Evolutionary conservation across 2,113 vertebrate species (phyloP).

Genomic region (Carassius auratus): DNA sequence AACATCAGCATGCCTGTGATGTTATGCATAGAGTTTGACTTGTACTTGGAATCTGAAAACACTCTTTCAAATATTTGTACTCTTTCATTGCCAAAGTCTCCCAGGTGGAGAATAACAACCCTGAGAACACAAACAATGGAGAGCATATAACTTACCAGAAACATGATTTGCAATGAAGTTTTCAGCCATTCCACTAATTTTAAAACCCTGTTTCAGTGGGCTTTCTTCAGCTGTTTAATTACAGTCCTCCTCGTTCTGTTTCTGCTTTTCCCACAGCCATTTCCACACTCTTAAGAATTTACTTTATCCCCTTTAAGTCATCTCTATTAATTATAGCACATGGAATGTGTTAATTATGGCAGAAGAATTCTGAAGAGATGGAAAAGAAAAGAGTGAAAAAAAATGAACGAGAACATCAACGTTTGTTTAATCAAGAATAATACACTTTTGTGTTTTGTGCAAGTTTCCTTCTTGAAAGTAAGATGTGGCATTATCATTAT

Average conservation of each 20-base stretch:
- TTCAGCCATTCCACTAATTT: conserved; percentile 9
- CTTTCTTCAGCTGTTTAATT: conserved; percentile 29
- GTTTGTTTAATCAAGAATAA: background rate
- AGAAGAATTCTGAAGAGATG: conserved; percentile 38
- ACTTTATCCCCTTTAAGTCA: conserved; percentile 52
- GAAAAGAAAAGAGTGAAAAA: conserved; percentile 41
- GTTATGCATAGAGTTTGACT: background rate
- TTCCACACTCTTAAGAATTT: conserved; percentile 50
- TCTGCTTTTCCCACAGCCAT: conserved; percentile 44
- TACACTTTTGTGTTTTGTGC: background rate
- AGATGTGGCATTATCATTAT: background rate
- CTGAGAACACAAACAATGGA: background rate
- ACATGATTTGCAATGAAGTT: conserved; percentile 1
- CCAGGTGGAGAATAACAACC: background rate
- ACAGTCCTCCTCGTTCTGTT: conserved; percentile 8
- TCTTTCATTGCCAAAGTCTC: conserved; percentile 1
- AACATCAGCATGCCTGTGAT: background rate
- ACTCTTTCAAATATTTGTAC: background rate
- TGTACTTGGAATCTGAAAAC: background rate
- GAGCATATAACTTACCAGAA: background rate
- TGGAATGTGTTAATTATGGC: conserved; percentile 51
- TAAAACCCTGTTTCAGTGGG: conserved; percentile 33
- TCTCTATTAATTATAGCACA: conserved; percentile 59
- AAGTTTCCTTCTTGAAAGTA: background rate
- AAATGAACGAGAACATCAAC: background rate